Evolutionary conservation across 2,888 invertebrate species (phyloP).

Genomic region (Hipparchia sbordonii): DNA sequence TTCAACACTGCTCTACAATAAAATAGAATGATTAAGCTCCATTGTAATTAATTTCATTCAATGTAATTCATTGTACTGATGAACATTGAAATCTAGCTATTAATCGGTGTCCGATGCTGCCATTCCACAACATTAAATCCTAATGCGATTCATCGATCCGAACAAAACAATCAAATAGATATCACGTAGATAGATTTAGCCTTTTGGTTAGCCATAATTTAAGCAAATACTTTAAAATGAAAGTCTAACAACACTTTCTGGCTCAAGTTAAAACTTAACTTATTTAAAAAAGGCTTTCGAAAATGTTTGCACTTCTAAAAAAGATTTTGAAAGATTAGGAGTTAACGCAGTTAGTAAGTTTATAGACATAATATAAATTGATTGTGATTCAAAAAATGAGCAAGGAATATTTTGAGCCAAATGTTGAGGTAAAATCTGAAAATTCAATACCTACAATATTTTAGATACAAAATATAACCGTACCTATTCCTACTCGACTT

Average conservation of each 20-base stretch:
- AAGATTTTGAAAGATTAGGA: not conserved
- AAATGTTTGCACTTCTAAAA: not conserved
- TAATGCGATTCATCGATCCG: slow-evolving; percentile 16
- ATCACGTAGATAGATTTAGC: not conserved
- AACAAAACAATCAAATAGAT: slow-evolving; percentile 11
- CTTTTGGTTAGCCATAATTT: not conserved
- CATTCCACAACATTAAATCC: slow-evolving; percentile 24
- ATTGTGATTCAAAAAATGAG: not conserved
- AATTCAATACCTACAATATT: slow-evolving; percentile 11
- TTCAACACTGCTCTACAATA: not conserved
- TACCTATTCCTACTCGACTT: slow-evolving; percentile 2
- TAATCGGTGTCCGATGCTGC: slow-evolving; percentile 16
- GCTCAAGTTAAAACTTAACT: not conserved
- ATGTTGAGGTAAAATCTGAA: slow-evolving; percentile 1
- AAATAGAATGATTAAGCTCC: not conserved
- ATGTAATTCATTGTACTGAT: slow-evolving; percentile 27
- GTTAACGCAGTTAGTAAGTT: not conserved
- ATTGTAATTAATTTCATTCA: not conserved
- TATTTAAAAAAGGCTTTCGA: not conserved
- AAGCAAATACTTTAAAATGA: not conserved
- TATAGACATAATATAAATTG: not conserved
- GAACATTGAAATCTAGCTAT: slow-evolving; percentile 27
- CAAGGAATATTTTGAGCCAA: not conserved
- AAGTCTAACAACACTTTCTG: not conserved
- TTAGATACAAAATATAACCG: slow-evolving; percentile 9